A percentile compares a stretch with the other conserved stretches of the same genome.
These are phyloP conservation scores for Bos javanicus DNA, from an alignment of 2,113 vertebrate species.

Conservation along the genomic window DNA sequence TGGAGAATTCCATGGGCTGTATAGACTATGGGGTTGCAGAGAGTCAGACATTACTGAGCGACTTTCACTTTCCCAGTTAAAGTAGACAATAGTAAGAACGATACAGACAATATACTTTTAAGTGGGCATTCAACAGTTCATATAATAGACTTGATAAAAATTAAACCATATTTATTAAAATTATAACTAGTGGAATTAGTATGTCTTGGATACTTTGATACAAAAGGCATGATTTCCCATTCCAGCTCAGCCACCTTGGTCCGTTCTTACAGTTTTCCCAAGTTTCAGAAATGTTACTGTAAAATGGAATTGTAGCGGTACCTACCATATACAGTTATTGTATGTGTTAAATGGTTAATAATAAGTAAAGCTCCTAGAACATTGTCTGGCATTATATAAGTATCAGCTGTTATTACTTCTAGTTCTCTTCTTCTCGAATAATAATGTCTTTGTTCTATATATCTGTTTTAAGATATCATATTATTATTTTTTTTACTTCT, in stretches of 20 bases:
- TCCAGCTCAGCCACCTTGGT: not conserved
- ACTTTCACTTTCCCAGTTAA: not conserved
- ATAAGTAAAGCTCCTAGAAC: not conserved
- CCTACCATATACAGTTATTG: not conserved
- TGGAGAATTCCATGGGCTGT: not conserved
- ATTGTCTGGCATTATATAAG: not conserved
- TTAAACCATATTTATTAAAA: not conserved
- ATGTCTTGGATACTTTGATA: not conserved
- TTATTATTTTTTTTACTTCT: conserved; percentile 16
- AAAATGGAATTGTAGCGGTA: not conserved
- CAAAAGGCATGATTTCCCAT: not conserved
- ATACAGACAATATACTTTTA: not conserved
- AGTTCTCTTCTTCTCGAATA: not conserved
- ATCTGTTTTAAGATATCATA: not conserved
- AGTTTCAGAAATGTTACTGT: not conserved
- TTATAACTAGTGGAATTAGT: not conserved
- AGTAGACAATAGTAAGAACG: not conserved
- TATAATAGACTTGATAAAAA: not conserved
- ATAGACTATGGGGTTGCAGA: not conserved
- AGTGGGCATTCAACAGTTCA: not conserved
- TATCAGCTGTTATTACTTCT: not conserved
- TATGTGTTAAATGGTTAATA: not conserved
- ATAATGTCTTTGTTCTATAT: not conserved
- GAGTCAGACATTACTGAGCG: not conserved
- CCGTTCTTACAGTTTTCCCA: not conserved